Conservation (phyloP, 2,113 vertebrate genomes). For the Carettochelys insculpta region DNA sequence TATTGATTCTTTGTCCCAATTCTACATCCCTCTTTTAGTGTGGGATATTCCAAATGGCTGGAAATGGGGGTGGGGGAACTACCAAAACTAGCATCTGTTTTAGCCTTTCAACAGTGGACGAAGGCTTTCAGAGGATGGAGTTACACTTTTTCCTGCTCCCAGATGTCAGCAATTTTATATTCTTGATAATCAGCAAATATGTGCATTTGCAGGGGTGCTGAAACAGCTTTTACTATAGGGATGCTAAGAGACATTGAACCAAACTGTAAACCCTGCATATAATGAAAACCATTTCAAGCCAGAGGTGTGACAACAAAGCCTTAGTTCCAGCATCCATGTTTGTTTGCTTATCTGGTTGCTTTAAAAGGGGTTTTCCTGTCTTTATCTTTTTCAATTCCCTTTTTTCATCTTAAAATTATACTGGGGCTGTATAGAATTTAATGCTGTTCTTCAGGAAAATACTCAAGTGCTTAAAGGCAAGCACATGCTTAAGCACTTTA, state of each 20-base stretch:
- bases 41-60: not conserved
- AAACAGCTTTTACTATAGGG: too few species aligned
- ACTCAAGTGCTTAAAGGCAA: not conserved
- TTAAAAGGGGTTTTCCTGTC: not conserved
- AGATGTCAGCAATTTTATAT: not conserved
- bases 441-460: not conserved
- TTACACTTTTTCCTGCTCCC: not conserved
- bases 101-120: not conserved
- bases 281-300: not conserved
- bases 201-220: not conserved
- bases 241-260: too few species aligned
- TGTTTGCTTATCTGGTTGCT: not conserved
- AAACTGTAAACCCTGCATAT: too few species aligned
- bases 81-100: not conserved
- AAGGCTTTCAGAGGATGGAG: not conserved
- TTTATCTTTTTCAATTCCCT: slow-evolving; percentile 2
- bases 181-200: not conserved
- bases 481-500: not conserved
- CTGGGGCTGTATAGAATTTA: not conserved
- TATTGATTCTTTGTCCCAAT: not conserved
- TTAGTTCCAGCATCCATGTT: not conserved
- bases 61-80: not conserved
- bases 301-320: too few species aligned
- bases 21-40: not conserved
- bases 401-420: not conserved